Base-by-base conservation (phyloP, 2,888 invertebrate genomes). In the Orchesellides sinensis region DNA sequence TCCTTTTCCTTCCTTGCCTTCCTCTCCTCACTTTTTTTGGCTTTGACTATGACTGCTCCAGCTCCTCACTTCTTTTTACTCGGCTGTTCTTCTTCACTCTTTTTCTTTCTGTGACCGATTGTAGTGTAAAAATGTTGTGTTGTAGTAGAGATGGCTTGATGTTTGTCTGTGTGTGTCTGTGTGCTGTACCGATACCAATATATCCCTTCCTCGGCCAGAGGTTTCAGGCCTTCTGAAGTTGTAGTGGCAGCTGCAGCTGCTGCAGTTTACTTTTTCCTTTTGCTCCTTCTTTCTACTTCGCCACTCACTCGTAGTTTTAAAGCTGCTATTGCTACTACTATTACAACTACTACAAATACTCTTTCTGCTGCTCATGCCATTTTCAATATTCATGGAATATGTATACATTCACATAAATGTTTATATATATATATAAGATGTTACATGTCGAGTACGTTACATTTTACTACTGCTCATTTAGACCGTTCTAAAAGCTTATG, bases 211-310 rank as follows among this genome's bases (percentile, higher is more conserved):
- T 56, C 61, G 45, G 52, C 61, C 70, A 72, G 59, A 73, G 73
- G 47, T 74, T 74, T 74, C 74, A 74, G 65, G 54, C 65, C 74
- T 65, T 65, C 65, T 74, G 35, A 65, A 52, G 54, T 27, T 65
- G 35, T 74, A 74, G 65, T 65, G 74, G 74, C 65, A 74, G 74
- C 65, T 74, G 74, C 74, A 74, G 74, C 74, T 74, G 63, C 65
- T 65, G 63, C 74, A 65, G 35, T 74, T 74, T 74, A 45, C 73
- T 54, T 74, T 74, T 63, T 74, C 52, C 5, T n/a, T 74, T 29
- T 63, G 23, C 52, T 49, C 25, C 52, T 52, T 21, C 63, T 63
- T 63, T 47, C 59, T 45, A 32, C 17, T 56, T 56, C 32, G 40
- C 17, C 25, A 23, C 56, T 54, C 25, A 12, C 23, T 40, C n/a